phyloP scores from a whole-genome alignment of 2,113 vertebrate genomes.

The Todiramphus chloris region DNA sequence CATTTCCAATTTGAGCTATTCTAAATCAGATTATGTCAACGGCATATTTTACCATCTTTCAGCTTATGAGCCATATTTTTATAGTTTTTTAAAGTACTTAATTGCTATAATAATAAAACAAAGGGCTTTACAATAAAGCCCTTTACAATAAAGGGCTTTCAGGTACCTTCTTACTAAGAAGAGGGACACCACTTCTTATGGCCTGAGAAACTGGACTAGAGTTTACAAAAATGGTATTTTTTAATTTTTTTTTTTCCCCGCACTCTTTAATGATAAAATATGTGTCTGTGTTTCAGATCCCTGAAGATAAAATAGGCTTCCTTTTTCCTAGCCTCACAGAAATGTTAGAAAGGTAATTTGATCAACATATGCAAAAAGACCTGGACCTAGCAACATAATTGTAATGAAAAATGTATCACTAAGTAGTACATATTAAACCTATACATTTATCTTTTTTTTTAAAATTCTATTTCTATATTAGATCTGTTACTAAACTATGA shows the following conservation, averaged over 20 bases:
- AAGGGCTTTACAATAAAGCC: background rate
- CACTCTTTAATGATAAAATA: background rate
- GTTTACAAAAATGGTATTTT: background rate
- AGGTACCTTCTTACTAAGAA: background rate
- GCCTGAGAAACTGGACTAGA: background rate
- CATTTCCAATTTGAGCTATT: background rate
- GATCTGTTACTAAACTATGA: background rate
- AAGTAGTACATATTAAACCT: background rate
- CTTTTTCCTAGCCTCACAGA: background rate
- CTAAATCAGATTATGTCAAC: background rate
- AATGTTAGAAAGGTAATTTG: background rate
- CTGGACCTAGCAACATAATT: background rate
- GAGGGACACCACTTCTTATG: background rate
- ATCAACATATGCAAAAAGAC: background rate
- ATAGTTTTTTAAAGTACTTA: background rate
- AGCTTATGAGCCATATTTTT: background rate
- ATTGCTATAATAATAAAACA: background rate
- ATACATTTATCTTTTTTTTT: fast-evolving
- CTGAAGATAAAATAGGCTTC: background rate
- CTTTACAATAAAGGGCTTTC: background rate
- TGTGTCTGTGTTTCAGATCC: background rate
- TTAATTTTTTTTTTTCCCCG: background rate
- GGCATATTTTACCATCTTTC: background rate
- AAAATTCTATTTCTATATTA: background rate
- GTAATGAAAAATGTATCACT: background rate